Evolutionary conservation across 2,888 invertebrate genomes (phyloP), one percentile per base, ranked within the genome.

Genomic region (Sinohyriopsis cumingii): DNA sequence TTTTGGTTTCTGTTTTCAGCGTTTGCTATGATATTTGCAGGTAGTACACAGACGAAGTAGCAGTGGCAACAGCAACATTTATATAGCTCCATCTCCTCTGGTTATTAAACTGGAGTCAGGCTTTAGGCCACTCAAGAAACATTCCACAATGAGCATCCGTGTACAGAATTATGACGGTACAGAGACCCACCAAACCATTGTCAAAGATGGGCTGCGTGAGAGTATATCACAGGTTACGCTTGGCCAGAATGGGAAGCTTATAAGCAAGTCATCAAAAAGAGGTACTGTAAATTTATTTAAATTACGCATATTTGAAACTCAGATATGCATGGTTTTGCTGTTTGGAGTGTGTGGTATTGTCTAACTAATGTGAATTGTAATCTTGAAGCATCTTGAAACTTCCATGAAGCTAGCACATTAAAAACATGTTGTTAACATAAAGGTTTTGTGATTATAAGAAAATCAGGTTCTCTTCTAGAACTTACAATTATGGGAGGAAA

Each of bases 91-190:
- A 1, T 80, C 84, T 7, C 84, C 86, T 9, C 71, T 86, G 45
- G 77, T 86, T 54, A 80, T 87, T 56, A 85, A 85, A 68, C 78
- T 88, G 25, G 89, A 89, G 80, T 79, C 84, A n/a, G 85, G 84
- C 22, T 89, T 89, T 76, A 82, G 83, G 69, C 82, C 84, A 25
- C 71, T 83, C 28, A 71, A 76, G 59, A 71, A 78, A 3, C 80
- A 82, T 20, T 79, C 85, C 55, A 79, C 83, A 20, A 77, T 88
- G 69, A 86, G 84, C 28, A 78, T 86, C 67, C 84, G 82, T 59
- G 78, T 87, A 68, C 80, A 82, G 63, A 87, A 89, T 79, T 89
- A 89, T 70, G 88, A 89, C 68, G 89, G 88, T 6, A 88, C 87
- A 56, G 82, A 87, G 73, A 86, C 87, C 3, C 81, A 80, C 45